Base-by-base conservation (phyloP, 2,888 invertebrate species). In the Drosophila histrio region DNA sequence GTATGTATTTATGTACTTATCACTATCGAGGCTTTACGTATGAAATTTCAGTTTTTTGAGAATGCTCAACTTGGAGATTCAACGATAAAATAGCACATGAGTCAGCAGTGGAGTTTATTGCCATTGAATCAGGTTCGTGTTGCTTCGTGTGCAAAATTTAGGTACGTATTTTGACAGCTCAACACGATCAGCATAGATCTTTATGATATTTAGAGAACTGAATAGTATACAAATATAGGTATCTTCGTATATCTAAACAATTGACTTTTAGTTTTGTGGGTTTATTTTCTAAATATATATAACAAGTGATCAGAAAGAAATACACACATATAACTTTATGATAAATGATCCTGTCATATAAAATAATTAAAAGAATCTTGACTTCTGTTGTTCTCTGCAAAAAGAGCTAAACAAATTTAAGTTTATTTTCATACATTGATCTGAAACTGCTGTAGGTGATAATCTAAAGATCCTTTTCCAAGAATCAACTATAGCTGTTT, bases 1-100 rank as follows among this genome's bases (percentile, higher is more conserved):
- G 11, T 47, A 26, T 39, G 19, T 32, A 15, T 17, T 30, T 38
- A n/a, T 32, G n/a, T 15, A n/a, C 30, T 26, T 73, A 59, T 65
- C 54, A 61, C 57, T 54, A 8, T 11, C 19, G 22, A 32, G 47
- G 47, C 50, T 63, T 49, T 41, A 21, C 26, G 60, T 52, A 63
- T 77, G 77, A 77, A 75, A 76, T 75, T 66, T 66, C 65, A 66
- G 65, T 61, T 58, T 44, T 58, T 60, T 24, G 44, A 60, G 60
- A 60, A 36, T 50, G 57, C 34, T 39, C 39, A 47, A 47, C 28
- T 36, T 54, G 46, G 49, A 54, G 59, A 53, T 52, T 28, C 59
- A 59, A 59, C 28, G 39, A 32, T 30, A 52, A 46, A 56, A 44
- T 24, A 44, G 30, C 11, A 13, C 34, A 47, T 53, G 59, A 53